Conservation (phyloP, 2,888 invertebrate species). For the Amphipoea lucens region DNA sequence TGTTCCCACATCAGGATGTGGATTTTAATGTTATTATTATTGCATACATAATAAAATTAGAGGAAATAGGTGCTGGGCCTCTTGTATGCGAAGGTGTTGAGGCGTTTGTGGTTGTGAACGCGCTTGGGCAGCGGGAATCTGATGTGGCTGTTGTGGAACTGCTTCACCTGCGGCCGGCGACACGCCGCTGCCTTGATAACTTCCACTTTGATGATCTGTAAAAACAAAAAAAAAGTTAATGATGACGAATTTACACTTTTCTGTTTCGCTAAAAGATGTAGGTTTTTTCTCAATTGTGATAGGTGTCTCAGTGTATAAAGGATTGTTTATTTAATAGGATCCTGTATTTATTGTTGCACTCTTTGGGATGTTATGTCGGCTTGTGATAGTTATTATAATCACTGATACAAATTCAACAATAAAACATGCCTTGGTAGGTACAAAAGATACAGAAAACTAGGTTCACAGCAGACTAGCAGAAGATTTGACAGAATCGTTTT, state of each 20-base stretch:
- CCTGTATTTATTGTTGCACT: neutral
- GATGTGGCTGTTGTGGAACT: slow-evolving; percentile 99
- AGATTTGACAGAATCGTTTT: neutral
- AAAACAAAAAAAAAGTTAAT: slow-evolving; percentile 54
- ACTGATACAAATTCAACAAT: neutral
- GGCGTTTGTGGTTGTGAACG: slow-evolving; percentile 95
- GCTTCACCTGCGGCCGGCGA: slow-evolving; percentile 98
- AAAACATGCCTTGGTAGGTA: neutral
- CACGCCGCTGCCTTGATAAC: slow-evolving; percentile 96
- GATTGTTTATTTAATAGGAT: neutral
- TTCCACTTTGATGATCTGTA: slow-evolving; percentile 98
- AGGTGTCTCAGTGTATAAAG: neutral
- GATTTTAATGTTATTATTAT: slow-evolving; percentile 78
- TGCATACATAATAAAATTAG: slow-evolving; percentile 81
- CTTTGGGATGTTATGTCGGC: neutral
- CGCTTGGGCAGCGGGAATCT: slow-evolving; percentile 98
- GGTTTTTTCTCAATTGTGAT: neutral
- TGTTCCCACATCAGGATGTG: slow-evolving; percentile 75
- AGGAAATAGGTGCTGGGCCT: slow-evolving; percentile 95
- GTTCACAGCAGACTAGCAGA: neutral
- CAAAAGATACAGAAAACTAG: neutral
- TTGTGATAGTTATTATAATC: no score
- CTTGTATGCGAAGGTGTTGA: slow-evolving; percentile 95
- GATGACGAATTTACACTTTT: neutral
- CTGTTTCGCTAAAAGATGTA: neutral